phyloP scores from a whole-genome alignment of 2,888 invertebrate species.

The Tineola bisselliella region DNA sequence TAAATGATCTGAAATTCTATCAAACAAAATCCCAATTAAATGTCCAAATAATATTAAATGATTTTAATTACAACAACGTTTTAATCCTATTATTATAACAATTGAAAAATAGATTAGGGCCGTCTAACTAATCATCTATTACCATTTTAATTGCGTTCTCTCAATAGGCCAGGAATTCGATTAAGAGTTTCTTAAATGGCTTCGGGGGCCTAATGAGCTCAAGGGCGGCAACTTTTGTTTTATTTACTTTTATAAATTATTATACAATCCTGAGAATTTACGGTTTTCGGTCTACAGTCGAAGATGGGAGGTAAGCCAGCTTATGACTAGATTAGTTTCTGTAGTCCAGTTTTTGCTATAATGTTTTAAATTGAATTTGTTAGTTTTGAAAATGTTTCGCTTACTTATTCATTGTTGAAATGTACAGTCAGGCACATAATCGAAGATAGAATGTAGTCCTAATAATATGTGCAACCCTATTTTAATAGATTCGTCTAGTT shows the following conservation, averaged over 20 bases:
- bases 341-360: too few species aligned
- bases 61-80: not conserved
- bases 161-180: conserved; percentile 36
- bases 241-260: not conserved
- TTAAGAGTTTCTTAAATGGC: conserved; percentile 32
- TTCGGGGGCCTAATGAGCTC: conserved; percentile 19
- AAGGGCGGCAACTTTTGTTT: conserved; percentile 5
- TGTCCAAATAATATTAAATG: not conserved
- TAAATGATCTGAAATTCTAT: too few species aligned
- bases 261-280: not conserved
- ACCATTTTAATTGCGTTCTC: conserved; percentile 40
- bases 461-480: too few species aligned
- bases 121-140: conserved; percentile 25
- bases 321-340: too few species aligned
- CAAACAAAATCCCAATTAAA: too few species aligned
- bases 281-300: not conserved
- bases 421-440: too few species aligned
- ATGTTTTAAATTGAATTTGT: too few species aligned
- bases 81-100: not conserved
- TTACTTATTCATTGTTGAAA: too few species aligned
- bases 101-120: not conserved
- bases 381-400: too few species aligned
- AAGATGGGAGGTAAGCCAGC: too few species aligned
- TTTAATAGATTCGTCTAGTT: too few species aligned
- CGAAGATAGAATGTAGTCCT: too few species aligned